Conservation (phyloP, 2,888 invertebrate genomes). For the Ophioninae sp. region DNA sequence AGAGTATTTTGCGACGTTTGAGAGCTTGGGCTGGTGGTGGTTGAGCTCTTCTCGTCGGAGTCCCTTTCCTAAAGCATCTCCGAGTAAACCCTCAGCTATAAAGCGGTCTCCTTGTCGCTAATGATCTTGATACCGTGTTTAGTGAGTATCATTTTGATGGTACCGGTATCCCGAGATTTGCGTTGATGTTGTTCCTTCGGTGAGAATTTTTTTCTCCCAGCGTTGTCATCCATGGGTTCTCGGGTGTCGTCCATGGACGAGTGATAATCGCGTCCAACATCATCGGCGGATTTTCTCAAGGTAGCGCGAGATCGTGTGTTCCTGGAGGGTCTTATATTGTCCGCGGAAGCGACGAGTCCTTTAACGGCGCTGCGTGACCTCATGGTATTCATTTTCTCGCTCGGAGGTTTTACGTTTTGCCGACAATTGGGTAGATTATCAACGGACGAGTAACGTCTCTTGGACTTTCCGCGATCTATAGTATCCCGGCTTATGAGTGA, state of each 20-base stretch:
- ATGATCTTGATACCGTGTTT: slow-evolving; percentile 91
- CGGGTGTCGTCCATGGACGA: slow-evolving; percentile 73
- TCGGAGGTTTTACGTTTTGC: slow-evolving; percentile 55
- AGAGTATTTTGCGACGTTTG: slow-evolving; percentile 46
- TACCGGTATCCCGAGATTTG: slow-evolving; percentile 80
- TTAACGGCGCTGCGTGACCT: slow-evolving; percentile 43
- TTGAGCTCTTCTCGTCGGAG: slow-evolving; percentile 54
- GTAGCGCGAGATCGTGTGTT: slow-evolving; percentile 69
- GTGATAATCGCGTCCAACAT: slow-evolving; percentile 70
- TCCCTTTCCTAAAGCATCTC: slow-evolving; percentile 66
- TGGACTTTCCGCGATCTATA: slow-evolving; percentile 68
- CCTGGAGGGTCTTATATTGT: slow-evolving; percentile 72
- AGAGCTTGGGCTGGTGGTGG: slow-evolving; percentile 36
- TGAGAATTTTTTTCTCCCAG: slow-evolving; percentile 62
- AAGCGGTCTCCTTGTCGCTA: slow-evolving; percentile 88
- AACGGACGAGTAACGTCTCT: slow-evolving; percentile 77
- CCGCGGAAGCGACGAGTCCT: slow-evolving; percentile 74
- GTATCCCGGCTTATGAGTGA: slow-evolving; percentile 70
- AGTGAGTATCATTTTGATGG: slow-evolving; percentile 88
- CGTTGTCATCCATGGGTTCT: slow-evolving; percentile 68
- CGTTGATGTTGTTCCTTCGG: slow-evolving; percentile 61
- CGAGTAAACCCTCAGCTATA: slow-evolving; percentile 74
- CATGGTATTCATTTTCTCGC: slow-evolving; percentile 68
- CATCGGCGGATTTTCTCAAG: slow-evolving; percentile 75
- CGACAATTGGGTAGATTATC: slow-evolving; percentile 76